These are phyloP conservation scores for Actinostola sp. DNA, from an alignment of 92 coral and sea anemone genomes.

Conservation along the genomic window DNA sequence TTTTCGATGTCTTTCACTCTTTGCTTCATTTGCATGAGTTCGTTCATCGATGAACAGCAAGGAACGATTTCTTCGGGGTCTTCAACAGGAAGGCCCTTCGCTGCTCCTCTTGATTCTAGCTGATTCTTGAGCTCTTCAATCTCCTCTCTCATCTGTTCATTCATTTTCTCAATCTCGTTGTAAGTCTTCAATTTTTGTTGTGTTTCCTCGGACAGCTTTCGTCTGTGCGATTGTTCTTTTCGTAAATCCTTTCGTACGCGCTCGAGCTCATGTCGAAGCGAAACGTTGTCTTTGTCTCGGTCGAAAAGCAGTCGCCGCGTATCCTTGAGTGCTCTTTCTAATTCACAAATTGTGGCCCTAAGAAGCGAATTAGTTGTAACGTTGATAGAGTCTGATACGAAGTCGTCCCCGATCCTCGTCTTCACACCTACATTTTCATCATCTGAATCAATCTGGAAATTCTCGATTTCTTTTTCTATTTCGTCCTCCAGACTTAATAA, in stretches of 20 bases:
- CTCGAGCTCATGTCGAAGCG: conserved; percentile 80
- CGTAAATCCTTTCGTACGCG: conserved; percentile 82
- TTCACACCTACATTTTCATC: conserved; percentile 48
- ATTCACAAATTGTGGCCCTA: conserved; percentile 87
- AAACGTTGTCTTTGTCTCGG: conserved; percentile 81
- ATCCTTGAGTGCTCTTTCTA: conserved; percentile 91
- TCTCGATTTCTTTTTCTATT: conserved; percentile 44
- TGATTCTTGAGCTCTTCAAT: conserved; percentile 64
- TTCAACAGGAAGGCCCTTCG: conserved; percentile 40
- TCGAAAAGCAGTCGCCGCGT: conserved; percentile 78
- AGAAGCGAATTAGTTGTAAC: conserved; percentile 84
- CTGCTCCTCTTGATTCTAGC: conserved; percentile 47
- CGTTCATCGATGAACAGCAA: conserved; percentile 96
- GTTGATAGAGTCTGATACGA: conserved; percentile 58
- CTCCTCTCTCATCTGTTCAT: conserved; percentile 55
- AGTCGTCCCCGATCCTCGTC: conserved; percentile 21
- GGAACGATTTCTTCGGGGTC: conserved; percentile 86
- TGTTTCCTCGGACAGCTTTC: conserved; percentile 49
- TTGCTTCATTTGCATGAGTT: conserved; percentile 73
- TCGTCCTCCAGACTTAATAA: conserved; percentile 41
- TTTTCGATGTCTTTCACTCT: conserved; percentile 73
- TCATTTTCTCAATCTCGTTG: conserved; percentile 57
- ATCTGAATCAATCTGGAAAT: conserved; percentile 63
- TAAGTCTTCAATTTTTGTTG: conserved; percentile 55
- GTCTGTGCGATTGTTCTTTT: conserved; percentile 78